phyloP scores from a whole-genome alignment of 2,888 invertebrate species.

The Stictocephala bisonia region DNA sequence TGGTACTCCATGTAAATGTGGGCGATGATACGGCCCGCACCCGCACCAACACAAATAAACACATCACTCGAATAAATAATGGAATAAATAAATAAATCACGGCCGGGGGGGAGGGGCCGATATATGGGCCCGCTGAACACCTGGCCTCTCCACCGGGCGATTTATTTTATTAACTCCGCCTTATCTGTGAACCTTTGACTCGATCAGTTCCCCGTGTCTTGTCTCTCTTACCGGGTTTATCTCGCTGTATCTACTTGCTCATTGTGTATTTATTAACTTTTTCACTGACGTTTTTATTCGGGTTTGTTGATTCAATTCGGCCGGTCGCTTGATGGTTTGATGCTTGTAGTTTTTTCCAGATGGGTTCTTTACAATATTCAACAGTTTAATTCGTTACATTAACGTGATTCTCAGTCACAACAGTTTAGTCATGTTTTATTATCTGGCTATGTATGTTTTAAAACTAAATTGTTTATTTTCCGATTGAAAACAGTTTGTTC shows the following conservation, averaged over 20 bases:
- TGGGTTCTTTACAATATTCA: no score
- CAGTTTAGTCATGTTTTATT: no score
- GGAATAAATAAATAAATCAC: conserved; percentile 45
- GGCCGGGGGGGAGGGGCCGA: conserved; percentile 8
- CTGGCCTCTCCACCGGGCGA: conserved; percentile 15
- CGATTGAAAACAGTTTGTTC: no score
- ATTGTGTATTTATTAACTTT: no score
- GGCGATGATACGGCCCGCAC: conserved; percentile 37
- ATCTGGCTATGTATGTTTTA: no score
- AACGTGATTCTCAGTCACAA: no score
- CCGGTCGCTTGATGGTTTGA: no score
- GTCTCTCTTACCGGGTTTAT: conserved; percentile 8
- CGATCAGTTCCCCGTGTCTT: conserved; percentile 3
- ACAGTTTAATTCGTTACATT: no score
- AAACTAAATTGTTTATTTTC: no score
- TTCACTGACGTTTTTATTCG: no score
- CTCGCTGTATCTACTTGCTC: conserved; percentile 16
- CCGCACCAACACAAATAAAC: conserved; percentile 40
- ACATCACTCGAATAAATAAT: conserved; percentile 44
- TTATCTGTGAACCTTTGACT: conserved; percentile 35
- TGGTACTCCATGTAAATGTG: conserved; percentile 4
- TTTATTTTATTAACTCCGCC: conserved; percentile 36
- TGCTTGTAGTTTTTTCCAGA: no score
- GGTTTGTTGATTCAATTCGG: no score
- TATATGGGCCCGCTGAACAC: conserved; percentile 22